Conservation (phyloP, 2,888 invertebrate genomes). For the Nemapogon koenigi region DNA sequence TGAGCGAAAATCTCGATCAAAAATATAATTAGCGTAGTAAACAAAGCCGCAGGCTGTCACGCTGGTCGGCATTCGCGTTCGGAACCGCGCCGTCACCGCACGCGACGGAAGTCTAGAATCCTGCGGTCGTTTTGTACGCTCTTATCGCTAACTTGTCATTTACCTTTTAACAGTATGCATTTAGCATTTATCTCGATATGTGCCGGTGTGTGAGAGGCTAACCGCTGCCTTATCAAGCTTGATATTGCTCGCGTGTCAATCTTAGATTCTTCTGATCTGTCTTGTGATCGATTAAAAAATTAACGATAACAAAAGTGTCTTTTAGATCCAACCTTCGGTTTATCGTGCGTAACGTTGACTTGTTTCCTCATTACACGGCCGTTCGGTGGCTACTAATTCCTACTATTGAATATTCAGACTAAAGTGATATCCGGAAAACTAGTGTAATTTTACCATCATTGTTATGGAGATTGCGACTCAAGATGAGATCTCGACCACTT, state of each 20-base stretch:
- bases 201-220: slow-evolving; percentile 3
- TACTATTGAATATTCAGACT: slow-evolving; percentile 39
- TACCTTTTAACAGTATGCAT: neutral
- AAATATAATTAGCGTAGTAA: slow-evolving; percentile 59
- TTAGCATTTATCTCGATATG: slow-evolving; percentile 1
- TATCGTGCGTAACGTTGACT: slow-evolving; percentile 4
- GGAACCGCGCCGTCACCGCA: slow-evolving; percentile 44
- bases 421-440: slow-evolving; percentile 37
- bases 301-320: too few relatives aligned
- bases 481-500: slow-evolving; percentile 30
- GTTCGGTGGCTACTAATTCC: slow-evolving; percentile 20
- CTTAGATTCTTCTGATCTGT: too few relatives aligned
- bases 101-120: slow-evolving; percentile 22
- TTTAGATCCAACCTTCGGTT: slow-evolving; percentile 1
- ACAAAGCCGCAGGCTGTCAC: slow-evolving; percentile 39
- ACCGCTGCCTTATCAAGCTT: neutral
- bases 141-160: neutral
- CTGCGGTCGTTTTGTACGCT: neutral
- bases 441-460: slow-evolving; percentile 36
- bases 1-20: slow-evolving; percentile 51
- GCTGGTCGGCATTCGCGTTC: slow-evolving; percentile 46
- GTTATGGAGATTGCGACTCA: slow-evolving; percentile 40
- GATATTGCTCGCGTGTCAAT: too few relatives aligned
- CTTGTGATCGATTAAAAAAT: too few relatives aligned
- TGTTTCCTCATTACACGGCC: slow-evolving; percentile 8